A percentile compares a stretch with the other conserved stretches of the same genome.
These are phyloP conservation scores for Hippolais icterina DNA, from an alignment of 2,113 vertebrate species.

Conservation along the genomic window DNA sequence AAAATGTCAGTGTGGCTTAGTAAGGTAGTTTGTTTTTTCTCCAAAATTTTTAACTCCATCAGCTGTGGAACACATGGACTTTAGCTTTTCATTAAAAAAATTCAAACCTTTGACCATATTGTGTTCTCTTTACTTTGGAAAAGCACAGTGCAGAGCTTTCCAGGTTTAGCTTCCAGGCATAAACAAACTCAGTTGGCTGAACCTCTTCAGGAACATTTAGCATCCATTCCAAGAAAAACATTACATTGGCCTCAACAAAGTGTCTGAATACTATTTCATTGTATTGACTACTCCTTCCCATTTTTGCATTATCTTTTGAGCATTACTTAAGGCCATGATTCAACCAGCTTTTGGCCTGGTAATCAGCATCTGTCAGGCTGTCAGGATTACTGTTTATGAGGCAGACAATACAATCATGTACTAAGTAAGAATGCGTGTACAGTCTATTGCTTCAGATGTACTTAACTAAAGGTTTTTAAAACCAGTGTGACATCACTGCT, in stretches of 20 bases:
- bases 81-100: not conserved
- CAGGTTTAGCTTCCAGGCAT: not conserved
- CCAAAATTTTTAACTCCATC: not conserved
- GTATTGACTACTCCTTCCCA: not conserved
- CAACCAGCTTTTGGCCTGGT: not conserved
- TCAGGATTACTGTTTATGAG: not conserved
- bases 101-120: not conserved
- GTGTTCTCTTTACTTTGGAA: not conserved
- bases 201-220: not conserved
- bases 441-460: not conserved
- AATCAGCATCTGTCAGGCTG: not conserved
- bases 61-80: not conserved
- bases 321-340: not conserved
- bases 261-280: not conserved
- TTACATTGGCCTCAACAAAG: not conserved
- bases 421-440: not conserved
- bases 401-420: not conserved
- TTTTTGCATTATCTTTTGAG: not conserved
- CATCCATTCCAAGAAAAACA: slow-evolving; percentile 3
- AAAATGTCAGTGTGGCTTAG: not conserved
- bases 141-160: not conserved
- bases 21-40: not conserved
- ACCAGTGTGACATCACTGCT: not conserved
- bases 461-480: not conserved
- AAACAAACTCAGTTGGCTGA: not conserved